Conservation (phyloP, 1,140 invertebrate genomes). For the Elymnias hypermnestra region DNA sequence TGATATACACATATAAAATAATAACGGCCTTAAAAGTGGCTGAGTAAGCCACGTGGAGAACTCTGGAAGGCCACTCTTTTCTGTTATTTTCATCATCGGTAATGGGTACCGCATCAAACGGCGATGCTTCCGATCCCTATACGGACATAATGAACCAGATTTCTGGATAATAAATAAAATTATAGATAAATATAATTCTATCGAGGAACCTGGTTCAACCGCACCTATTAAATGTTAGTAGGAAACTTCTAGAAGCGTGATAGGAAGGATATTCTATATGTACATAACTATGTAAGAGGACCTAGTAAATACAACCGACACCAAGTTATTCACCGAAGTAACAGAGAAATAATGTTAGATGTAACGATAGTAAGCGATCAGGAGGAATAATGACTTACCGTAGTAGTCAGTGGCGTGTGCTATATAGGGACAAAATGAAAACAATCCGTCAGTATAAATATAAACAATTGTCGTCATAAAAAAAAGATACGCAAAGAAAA, state of each 20-base stretch:
- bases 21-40: constrained; percentile 40
- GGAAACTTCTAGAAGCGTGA: constrained; percentile 70
- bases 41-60: constrained; percentile 66
- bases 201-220: constrained; percentile 23
- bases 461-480: constrained; percentile 29
- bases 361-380: constrained; percentile 60
- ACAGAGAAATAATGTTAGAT: constrained; percentile 39
- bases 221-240: constrained; percentile 60
- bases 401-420: constrained; percentile 98
- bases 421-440: constrained; percentile 84
- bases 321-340: constrained; percentile 47
- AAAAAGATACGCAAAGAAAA: no score
- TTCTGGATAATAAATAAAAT: constrained; percentile 37
- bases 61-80: constrained; percentile 73
- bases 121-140: constrained; percentile 41
- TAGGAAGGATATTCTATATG: constrained; percentile 56
- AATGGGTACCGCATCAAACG: constrained; percentile 44
- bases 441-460: constrained; percentile 51
- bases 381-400: constrained; percentile 95
- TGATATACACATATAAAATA: constrained; percentile 56
- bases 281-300: constrained; percentile 37
- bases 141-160: constrained; percentile 37
- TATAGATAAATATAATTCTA: not conserved
- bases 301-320: constrained; percentile 53
- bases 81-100: constrained; percentile 18